Conservation (phyloP, 2,797 vertebrate species). For the Lepidocolaptes lacrymiger region DNA sequence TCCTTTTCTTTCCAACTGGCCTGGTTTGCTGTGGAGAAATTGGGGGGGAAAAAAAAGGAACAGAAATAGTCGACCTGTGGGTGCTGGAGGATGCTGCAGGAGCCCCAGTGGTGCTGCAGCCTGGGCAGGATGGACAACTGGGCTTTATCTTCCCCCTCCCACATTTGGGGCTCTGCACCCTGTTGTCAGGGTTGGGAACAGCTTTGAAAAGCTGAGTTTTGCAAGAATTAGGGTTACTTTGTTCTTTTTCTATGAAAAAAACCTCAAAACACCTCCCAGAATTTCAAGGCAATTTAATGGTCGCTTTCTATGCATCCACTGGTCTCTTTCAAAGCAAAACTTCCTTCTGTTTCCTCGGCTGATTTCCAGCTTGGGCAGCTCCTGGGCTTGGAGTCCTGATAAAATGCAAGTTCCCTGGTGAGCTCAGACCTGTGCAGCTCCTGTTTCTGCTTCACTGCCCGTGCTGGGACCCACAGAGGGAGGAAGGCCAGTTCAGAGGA, state of each 20-base stretch:
- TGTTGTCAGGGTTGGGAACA: fast-evolving
- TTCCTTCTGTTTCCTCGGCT: background rate
- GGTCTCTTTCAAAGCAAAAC: too few species aligned
- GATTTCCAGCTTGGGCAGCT: background rate
- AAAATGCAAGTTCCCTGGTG: background rate
- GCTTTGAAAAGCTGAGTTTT: background rate
- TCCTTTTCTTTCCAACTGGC: constrained; percentile 50
- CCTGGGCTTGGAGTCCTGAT: fast-evolving
- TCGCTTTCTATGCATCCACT: fast-evolving
- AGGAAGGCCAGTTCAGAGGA: background rate
- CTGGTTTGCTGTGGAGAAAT: constrained; percentile 49
- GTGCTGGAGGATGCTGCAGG: background rate
- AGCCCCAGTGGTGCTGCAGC: background rate
- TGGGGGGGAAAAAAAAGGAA: constrained; percentile 1
- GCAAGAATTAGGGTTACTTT: background rate
- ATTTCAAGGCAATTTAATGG: fast-evolving
- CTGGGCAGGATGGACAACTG: fast-evolving
- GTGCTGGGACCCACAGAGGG: fast-evolving
- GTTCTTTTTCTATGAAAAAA: background rate
- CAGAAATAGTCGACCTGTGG: background rate
- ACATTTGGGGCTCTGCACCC: fast-evolving
- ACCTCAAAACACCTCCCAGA: too few species aligned
- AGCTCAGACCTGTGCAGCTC: background rate
- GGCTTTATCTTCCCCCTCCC: background rate
- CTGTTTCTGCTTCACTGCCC: background rate